Conservation (phyloP, 2,113 vertebrate genomes). For the Notothenia coriiceps region DNA sequence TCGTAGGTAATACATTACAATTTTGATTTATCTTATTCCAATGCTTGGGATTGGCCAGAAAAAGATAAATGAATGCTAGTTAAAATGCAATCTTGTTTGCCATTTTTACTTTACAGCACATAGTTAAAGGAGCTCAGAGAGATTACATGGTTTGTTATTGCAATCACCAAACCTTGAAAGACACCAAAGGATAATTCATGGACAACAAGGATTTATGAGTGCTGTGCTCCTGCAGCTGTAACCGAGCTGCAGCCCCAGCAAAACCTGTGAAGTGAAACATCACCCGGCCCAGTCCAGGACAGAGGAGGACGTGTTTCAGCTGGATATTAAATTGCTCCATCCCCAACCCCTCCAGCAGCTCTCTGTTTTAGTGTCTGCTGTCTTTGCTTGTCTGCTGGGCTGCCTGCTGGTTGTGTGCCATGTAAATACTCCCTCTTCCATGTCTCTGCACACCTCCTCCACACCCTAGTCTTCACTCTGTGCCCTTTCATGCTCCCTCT, state of each 20-base stretch:
- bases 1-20: background rate
- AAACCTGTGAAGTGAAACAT: conserved; percentile 43
- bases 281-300: conserved; percentile 23
- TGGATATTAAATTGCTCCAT: conserved; percentile 40
- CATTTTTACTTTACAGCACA: background rate
- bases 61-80: background rate
- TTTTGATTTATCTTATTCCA: background rate
- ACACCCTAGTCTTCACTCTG: conserved; percentile 27
- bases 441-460: conserved; percentile 44
- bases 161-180: conserved; percentile 12
- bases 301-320: conserved; percentile 53
- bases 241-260: conserved; percentile 44
- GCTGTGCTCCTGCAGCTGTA: conserved; percentile 38
- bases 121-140: background rate
- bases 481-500: conserved; percentile 51
- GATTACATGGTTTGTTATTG: conserved; percentile 9
- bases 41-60: background rate
- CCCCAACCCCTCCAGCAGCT: conserved; percentile 38
- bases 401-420: conserved; percentile 44
- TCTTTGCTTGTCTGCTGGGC: conserved; percentile 43
- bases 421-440: conserved; percentile 45
- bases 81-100: background rate
- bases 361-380: conserved; percentile 19
- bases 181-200: conserved; percentile 38
- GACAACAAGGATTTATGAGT: conserved; percentile 42